A percentile compares a stretch with the other conserved stretches of the same genome.
These are phyloP conservation scores for Spondyliosoma cantharus DNA, from an alignment of 2,797 vertebrate genomes.

Conservation along the genomic window DNA sequence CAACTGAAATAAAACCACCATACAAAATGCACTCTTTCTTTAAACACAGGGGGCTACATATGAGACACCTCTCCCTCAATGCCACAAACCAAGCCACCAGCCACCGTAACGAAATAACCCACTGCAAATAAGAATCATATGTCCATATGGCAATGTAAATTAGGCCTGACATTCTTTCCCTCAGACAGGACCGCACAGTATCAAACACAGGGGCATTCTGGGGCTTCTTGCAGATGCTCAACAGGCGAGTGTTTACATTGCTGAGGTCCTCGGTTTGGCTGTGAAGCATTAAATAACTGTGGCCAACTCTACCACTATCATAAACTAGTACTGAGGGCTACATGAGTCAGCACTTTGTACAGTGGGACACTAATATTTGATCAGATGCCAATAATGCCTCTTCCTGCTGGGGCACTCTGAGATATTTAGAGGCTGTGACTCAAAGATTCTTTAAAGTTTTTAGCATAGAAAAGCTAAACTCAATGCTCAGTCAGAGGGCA, in stretches of 20 bases:
- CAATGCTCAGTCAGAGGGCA: conserved; percentile 6
- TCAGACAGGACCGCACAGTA: conserved; percentile 41
- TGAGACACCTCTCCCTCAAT: conserved; percentile 43
- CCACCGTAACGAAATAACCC: conserved; percentile 49
- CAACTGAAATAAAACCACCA: conserved; percentile 30
- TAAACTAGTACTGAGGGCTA: conserved; percentile 12
- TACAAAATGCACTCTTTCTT: conserved; percentile 28
- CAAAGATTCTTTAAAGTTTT: neutral
- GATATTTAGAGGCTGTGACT: conserved; percentile 19
- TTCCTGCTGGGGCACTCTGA: conserved; percentile 10
- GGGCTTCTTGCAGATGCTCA: conserved; percentile 51
- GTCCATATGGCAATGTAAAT: conserved; percentile 55
- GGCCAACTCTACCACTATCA: conserved; percentile 45
- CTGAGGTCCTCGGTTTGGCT: conserved; percentile 70
- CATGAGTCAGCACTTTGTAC: conserved; percentile 38
- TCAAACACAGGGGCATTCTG: conserved; percentile 37
- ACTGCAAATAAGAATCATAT: conserved; percentile 53
- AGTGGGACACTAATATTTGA: conserved; percentile 23
- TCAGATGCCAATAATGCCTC: conserved; percentile 20
- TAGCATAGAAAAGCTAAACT: conserved; percentile 12
- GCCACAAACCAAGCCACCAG: conserved; percentile 49
- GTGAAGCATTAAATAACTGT: conserved; percentile 54
- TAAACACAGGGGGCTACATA: conserved; percentile 39
- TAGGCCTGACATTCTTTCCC: conserved; percentile 42
- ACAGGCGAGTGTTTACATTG: conserved; percentile 66